Conservation (phyloP, 2,113 vertebrate species). For the Myotis yumanensis region DNA sequence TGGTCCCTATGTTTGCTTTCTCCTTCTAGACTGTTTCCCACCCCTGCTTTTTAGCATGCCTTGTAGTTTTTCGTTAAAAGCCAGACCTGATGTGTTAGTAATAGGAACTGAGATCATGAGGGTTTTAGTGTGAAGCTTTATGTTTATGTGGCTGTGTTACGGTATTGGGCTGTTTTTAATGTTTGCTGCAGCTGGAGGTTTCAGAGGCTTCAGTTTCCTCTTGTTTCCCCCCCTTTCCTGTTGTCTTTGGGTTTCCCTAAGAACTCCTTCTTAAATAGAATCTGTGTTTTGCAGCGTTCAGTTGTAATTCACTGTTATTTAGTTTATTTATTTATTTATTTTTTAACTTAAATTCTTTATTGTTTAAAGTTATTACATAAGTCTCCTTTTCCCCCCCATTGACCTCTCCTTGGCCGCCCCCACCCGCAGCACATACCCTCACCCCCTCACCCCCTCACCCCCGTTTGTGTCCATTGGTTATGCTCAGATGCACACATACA, state of each 20-base stretch:
- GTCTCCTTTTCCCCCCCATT: no score
- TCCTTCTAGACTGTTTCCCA: not conserved
- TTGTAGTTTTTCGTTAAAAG: conserved; percentile 3
- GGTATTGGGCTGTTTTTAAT: not conserved
- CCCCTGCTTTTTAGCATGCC: not conserved
- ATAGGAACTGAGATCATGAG: not conserved
- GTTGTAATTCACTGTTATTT: not conserved
- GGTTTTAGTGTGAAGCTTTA: not conserved
- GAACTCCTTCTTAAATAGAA: conserved; percentile 1
- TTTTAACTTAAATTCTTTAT: no score
- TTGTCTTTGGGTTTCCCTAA: conserved; percentile 30
- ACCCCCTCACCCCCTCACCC: no score
- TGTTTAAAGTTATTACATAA: no score
- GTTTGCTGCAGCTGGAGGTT: not conserved
- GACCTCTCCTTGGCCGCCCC: no score
- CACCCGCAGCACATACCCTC: no score
- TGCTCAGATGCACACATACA: no score
- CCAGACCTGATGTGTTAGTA: not conserved
- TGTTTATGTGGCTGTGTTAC: not conserved
- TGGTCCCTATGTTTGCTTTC: not conserved
- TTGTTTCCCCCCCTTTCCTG: not conserved
- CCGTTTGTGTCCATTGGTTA: no score
- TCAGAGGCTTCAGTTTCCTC: not conserved
- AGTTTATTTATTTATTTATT: not conserved
- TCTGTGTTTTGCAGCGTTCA: not conserved